Conservation (phyloP, 2,797 vertebrate genomes). For the Sebastes diploproa region DNA sequence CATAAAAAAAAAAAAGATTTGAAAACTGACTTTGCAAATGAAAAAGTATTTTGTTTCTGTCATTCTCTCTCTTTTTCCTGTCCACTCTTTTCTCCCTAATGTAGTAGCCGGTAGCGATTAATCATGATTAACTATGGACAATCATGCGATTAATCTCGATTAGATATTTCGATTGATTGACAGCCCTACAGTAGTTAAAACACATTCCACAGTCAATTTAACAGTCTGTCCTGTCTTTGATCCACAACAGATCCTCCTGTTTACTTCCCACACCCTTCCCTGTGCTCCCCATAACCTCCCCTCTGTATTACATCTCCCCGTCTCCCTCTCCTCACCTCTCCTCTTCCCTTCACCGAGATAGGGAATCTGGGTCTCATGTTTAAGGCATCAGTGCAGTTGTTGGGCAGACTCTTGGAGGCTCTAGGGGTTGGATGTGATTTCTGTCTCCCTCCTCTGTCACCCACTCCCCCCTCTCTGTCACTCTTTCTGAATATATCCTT, state of each 20-base stretch:
- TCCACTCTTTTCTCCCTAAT: no score
- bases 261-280: constrained; percentile 8
- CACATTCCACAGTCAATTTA: background rate
- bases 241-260: constrained; percentile 26
- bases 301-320: constrained; percentile 19
- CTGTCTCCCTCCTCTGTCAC: constrained; percentile 17
- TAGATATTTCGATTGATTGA: no score
- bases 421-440: constrained; percentile 49
- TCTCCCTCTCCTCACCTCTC: constrained; percentile 16
- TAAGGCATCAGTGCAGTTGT: constrained; percentile 74
- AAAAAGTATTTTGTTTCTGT: no score
- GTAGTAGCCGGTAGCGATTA: no score
- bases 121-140: no score
- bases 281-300: constrained; percentile 33
- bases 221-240: constrained; percentile 9
- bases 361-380: constrained; percentile 74
- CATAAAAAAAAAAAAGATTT: no score
- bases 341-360: constrained; percentile 56
- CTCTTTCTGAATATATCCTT: constrained; percentile 22
- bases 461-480: constrained; percentile 21
- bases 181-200: background rate
- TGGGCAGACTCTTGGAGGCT: constrained; percentile 52
- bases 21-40: no score
- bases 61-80: no score
- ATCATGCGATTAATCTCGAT: no score